Evolutionary conservation across 2,888 invertebrate species (phyloP).

Genomic region (Leucophenga montana): DNA sequence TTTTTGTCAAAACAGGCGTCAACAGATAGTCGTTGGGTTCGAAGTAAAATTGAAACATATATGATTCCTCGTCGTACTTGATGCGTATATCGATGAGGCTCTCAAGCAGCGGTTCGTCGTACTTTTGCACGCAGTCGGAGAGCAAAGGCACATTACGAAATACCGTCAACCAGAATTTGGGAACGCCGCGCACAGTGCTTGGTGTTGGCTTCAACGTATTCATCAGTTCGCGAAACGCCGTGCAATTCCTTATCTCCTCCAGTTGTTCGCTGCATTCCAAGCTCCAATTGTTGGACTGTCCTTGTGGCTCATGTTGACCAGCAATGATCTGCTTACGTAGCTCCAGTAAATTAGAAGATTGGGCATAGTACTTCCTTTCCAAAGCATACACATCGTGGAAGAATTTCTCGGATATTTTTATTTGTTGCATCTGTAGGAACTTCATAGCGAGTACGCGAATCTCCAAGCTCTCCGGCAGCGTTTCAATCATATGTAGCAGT

Average conservation of each 20-base stretch:
- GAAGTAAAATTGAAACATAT: slow-evolving; percentile 49
- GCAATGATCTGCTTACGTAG: slow-evolving; percentile 47
- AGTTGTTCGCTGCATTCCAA: slow-evolving; percentile 39
- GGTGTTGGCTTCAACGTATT: slow-evolving; percentile 39
- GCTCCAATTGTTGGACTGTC: slow-evolving; percentile 42
- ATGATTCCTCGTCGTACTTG: slow-evolving; percentile 49
- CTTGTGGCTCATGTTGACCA: slow-evolving; percentile 47
- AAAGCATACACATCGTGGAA: slow-evolving; percentile 48
- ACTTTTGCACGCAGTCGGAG: slow-evolving; percentile 53
- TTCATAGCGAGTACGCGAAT: neutral
- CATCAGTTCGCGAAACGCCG: slow-evolving; percentile 46
- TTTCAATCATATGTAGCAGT: neutral
- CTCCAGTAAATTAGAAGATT: slow-evolving; percentile 46
- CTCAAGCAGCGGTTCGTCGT: slow-evolving; percentile 54
- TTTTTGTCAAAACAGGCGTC: slow-evolving; percentile 49
- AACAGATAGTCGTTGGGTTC: slow-evolving; percentile 47
- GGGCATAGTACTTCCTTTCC: slow-evolving; percentile 48
- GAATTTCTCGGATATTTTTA: neutral
- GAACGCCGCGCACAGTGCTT: slow-evolving; percentile 42
- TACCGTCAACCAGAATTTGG: slow-evolving; percentile 54
- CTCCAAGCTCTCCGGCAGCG: neutral
- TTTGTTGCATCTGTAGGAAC: neutral
- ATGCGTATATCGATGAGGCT: slow-evolving; percentile 49
- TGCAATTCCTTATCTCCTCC: slow-evolving; percentile 46
- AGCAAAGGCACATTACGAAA: slow-evolving; percentile 54